Evolutionary conservation across 2,113 vertebrate species (phyloP).

Genomic region (Macrotis lagotis): DNA sequence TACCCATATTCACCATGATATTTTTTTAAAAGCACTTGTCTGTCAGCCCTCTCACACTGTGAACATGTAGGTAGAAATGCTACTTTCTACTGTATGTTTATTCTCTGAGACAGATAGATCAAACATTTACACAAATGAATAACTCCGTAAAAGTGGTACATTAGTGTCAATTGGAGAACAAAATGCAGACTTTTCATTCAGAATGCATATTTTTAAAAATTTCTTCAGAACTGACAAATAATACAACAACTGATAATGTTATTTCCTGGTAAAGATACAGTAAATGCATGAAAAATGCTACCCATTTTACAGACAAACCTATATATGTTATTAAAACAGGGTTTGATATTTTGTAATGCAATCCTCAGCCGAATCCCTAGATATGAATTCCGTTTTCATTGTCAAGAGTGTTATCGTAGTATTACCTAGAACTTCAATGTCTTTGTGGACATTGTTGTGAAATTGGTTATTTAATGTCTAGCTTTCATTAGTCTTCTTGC

Average conservation of each 20-base stretch:
- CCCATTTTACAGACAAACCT: conserved; percentile 83
- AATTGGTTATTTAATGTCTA: conserved; percentile 89
- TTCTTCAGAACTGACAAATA: conserved; percentile 77
- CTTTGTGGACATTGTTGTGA: conserved; percentile 89
- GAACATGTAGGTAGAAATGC: conserved; percentile 74
- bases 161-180: conserved; percentile 69
- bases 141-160: conserved; percentile 65
- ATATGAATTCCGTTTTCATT: conserved; percentile 86
- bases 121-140: conserved; percentile 30
- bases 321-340: conserved; percentile 82
- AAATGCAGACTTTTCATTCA: conserved; percentile 67
- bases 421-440: conserved; percentile 90
- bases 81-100: conserved; percentile 73
- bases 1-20: conserved; percentile 61
- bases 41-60: conserved; percentile 74
- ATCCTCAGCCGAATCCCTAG: conserved; percentile 84
- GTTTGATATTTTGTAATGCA: conserved; percentile 85
- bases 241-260: conserved; percentile 65
- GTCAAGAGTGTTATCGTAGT: conserved; percentile 90
- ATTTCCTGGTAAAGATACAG: conserved; percentile 77
- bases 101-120: conserved; percentile 75
- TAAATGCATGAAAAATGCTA: conserved; percentile 87
- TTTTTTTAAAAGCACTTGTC: conserved; percentile 79
- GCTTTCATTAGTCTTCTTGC: conserved; percentile 87
- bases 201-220: conserved; percentile 50